Evolutionary conservation across 2,888 invertebrate genomes (phyloP).

Genomic region (Bimastos eiseni): DNA sequence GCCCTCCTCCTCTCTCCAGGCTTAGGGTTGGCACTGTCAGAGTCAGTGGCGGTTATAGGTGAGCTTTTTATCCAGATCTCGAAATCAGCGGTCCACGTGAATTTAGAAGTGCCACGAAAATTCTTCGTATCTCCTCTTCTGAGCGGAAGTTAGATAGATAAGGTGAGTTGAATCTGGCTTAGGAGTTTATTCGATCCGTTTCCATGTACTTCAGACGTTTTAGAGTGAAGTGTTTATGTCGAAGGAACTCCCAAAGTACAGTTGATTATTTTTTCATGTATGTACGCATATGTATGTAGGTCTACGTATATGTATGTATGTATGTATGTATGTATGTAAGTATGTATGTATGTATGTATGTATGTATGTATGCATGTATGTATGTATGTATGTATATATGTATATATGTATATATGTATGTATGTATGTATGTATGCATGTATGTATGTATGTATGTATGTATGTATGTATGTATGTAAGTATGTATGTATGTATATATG

Average conservation of each 20-base stretch:
- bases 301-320: conserved; percentile 22
- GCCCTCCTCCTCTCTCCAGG: too few species aligned
- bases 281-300: not conserved
- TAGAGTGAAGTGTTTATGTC: not conserved
- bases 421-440: too few species aligned
- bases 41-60: too few species aligned
- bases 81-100: not conserved
- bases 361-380: too few species aligned
- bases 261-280: not conserved
- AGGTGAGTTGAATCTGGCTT: not conserved
- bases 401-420: too few species aligned
- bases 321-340: not conserved
- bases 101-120: not conserved
- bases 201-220: too few species aligned
- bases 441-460: too few species aligned
- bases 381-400: too few species aligned
- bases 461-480: too few species aligned
- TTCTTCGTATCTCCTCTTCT: not conserved
- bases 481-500: too few species aligned
- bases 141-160: not conserved
- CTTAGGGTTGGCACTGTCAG: too few species aligned
- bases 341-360: conserved; percentile 14
- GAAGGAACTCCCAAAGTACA: not conserved
- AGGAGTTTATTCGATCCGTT: not conserved
- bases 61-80: not conserved